These are phyloP conservation scores for Nannospalax galili DNA, from an alignment of 2,113 vertebrate species.

Conservation along the genomic window DNA sequence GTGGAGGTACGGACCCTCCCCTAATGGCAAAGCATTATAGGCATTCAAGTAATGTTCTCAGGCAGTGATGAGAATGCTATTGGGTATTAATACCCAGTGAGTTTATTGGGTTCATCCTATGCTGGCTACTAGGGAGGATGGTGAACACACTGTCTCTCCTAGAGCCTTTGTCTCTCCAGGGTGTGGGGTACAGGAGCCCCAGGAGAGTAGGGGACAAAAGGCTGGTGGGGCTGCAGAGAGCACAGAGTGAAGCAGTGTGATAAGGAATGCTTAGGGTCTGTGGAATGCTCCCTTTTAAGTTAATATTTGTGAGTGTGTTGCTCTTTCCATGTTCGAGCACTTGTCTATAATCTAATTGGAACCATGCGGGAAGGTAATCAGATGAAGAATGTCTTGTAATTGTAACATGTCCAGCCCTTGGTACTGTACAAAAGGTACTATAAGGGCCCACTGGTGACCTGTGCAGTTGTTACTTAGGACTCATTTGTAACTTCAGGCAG, in stretches of 20 bases:
- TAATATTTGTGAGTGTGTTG: background rate
- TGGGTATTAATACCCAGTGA: too few species aligned
- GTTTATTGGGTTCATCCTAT: too few species aligned
- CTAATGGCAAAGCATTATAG: rapidly evolving
- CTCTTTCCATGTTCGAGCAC: background rate
- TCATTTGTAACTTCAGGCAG: background rate
- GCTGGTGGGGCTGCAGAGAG: too few species aligned
- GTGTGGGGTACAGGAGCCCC: too few species aligned
- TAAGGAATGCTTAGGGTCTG: too few species aligned
- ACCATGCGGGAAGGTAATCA: background rate
- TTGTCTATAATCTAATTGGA: background rate
- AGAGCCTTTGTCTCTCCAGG: too few species aligned
- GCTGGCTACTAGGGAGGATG: too few species aligned
- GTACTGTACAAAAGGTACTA: too few species aligned
- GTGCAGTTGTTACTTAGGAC: background rate
- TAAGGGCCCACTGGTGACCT: background rate
- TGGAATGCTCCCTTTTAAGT: background rate
- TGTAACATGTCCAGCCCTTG: background rate
- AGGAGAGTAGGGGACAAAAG: too few species aligned
- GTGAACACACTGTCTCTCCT: too few species aligned
- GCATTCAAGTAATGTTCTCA: background rate
- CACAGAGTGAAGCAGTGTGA: background rate
- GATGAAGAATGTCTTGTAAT: background rate
- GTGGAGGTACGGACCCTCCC: background rate
- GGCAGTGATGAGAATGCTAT: background rate